Evolutionary conservation across 2,888 invertebrate genomes (phyloP).

Genomic region (Ligdia adustata): DNA sequence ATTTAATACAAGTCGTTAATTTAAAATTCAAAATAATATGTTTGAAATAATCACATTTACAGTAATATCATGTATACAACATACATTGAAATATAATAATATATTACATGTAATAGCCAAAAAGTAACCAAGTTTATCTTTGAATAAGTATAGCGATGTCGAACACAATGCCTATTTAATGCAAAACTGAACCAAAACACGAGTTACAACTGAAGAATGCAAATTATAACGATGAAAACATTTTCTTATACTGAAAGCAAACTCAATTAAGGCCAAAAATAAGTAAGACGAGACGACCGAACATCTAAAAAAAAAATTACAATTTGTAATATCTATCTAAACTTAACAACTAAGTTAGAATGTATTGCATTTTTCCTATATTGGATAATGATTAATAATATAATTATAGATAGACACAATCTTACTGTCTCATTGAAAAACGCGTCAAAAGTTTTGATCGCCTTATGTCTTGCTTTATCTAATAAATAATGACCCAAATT

Average conservation of each 20-base stretch:
- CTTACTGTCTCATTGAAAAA: too few relatives aligned
- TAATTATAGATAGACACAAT: conserved; percentile 48
- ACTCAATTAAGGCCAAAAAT: too few relatives aligned
- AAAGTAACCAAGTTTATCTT: too few relatives aligned
- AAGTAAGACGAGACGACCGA: too few relatives aligned
- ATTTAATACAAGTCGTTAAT: conserved; percentile 34
- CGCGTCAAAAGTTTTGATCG: too few relatives aligned
- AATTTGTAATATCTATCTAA: conserved; percentile 64
- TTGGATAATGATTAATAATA: conserved; percentile 49
- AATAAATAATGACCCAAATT: too few relatives aligned
- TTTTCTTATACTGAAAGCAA: too few relatives aligned
- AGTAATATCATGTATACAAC: conserved; percentile 23
- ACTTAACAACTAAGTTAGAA: conserved; percentile 66
- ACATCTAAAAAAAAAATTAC: conserved; percentile 41
- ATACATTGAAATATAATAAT: neutral
- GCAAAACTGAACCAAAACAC: too few relatives aligned
- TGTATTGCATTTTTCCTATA: conserved; percentile 71
- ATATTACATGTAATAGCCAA: conserved; percentile 19
- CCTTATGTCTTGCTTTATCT: too few relatives aligned
- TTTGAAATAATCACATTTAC: conserved; percentile 34
- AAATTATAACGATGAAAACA: too few relatives aligned
- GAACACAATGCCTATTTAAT: conserved; percentile 53
- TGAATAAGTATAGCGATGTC: conserved; percentile 7
- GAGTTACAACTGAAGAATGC: too few relatives aligned
- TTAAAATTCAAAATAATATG: conserved; percentile 23